Conservation (phyloP, 2,888 invertebrate species). For the Drosophila melanosoma region DNA sequence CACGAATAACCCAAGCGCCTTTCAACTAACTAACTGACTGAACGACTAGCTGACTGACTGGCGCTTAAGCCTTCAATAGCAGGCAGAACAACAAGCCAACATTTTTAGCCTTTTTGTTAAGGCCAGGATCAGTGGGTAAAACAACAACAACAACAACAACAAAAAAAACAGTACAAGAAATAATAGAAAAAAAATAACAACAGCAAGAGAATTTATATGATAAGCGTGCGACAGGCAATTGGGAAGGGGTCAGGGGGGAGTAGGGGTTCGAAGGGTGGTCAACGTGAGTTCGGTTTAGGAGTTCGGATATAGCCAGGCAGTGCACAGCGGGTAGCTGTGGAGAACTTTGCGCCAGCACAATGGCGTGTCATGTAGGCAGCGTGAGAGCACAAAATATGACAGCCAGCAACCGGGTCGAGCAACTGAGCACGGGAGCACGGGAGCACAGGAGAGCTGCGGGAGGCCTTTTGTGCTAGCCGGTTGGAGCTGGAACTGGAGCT, state of each 20-base stretch:
- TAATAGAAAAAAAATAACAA: slow-evolving; percentile 46
- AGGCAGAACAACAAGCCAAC: slow-evolving; percentile 63
- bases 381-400: slow-evolving; percentile 76
- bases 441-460: slow-evolving; percentile 51
- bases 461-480: slow-evolving; percentile 69
- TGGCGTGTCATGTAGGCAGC: slow-evolving; percentile 66
- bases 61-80: slow-evolving; percentile 78
- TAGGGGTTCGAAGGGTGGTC: slow-evolving; percentile 10
- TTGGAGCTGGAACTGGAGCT: slow-evolving; percentile 15
- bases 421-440: background rate
- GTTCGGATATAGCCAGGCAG: slow-evolving; percentile 18
- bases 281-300: slow-evolving; percentile 48
- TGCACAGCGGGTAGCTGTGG: slow-evolving; percentile 53
- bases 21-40: slow-evolving; percentile 51
- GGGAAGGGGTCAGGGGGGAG: background rate
- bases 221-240: slow-evolving; percentile 66
- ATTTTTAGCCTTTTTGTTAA: slow-evolving; percentile 75
- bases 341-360: slow-evolving; percentile 53
- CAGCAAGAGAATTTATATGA: slow-evolving; percentile 72
- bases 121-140: slow-evolving; percentile 60
- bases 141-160: slow-evolving; percentile 13
- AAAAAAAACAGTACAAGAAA: slow-evolving; percentile 23
- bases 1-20: slow-evolving; percentile 33
- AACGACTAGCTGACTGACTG: slow-evolving; percentile 51
- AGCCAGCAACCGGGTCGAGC: slow-evolving; percentile 44